Evolutionary conservation across 2,797 vertebrate species (phyloP).

Genomic region (Pangasius larnaudii): DNA sequence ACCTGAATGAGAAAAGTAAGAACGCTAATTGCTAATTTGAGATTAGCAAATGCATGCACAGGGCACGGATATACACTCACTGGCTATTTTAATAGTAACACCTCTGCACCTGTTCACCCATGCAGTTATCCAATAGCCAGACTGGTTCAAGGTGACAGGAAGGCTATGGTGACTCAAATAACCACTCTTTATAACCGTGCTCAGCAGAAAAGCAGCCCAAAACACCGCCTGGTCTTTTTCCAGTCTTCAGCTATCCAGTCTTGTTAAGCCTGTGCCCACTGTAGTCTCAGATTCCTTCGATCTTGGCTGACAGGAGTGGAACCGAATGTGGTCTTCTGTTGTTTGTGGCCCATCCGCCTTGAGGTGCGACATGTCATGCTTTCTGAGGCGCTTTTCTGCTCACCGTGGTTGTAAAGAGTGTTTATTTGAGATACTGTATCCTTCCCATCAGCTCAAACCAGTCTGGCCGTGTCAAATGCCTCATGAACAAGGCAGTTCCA

Average conservation of each 20-base stretch:
- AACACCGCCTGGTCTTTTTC: not conserved
- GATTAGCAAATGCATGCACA: not conserved
- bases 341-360: not conserved
- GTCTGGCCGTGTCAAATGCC: not conserved
- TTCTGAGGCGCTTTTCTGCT: not conserved
- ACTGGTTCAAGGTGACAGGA: not conserved
- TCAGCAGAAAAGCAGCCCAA: not conserved
- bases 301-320: not conserved
- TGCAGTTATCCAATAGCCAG: not conserved
- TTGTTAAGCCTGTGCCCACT: not conserved
- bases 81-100: not conserved
- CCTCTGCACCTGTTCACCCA: not conserved
- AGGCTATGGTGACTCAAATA: not conserved
- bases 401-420: not conserved
- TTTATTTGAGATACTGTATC: not conserved
- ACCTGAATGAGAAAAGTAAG: conserved; percentile 11
- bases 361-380: not conserved
- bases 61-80: not conserved
- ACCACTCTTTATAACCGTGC: not conserved
- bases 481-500: not conserved
- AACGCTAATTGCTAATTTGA: not conserved
- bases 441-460: not conserved
- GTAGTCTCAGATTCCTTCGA: not conserved
- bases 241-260: not conserved
- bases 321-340: not conserved